Percentiles rank a stretch among this genome's conserved stretches.
These are phyloP conservation scores for Colletes collaris DNA, from an alignment of 2,888 invertebrate species.

Conservation along the genomic window DNA sequence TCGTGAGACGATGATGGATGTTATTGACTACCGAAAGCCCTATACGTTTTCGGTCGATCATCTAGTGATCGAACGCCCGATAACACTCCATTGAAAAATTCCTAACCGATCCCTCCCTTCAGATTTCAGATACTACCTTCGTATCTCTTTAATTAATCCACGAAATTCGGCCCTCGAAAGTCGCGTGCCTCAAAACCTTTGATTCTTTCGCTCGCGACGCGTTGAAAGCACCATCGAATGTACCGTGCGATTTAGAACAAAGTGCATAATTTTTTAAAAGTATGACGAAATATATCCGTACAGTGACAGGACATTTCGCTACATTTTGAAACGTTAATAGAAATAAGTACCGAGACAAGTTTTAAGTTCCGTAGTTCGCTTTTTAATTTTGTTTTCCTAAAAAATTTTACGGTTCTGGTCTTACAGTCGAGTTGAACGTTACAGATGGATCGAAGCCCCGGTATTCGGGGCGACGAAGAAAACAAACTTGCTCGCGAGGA, in stretches of 20 bases:
- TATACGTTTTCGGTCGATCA: conserved; percentile 13
- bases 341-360: too few relatives aligned
- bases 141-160: conserved; percentile 21
- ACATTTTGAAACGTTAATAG: too few relatives aligned
- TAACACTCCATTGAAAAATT: conserved; percentile 64
- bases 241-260: too few relatives aligned
- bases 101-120: conserved; percentile 52
- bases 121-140: neutral
- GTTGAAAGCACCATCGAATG: too few relatives aligned
- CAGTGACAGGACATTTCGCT: too few relatives aligned
- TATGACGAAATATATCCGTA: too few relatives aligned
- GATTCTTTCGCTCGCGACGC: too few relatives aligned
- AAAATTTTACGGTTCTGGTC: too few relatives aligned
- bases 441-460: neutral
- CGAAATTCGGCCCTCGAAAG: neutral
- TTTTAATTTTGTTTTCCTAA: too few relatives aligned
- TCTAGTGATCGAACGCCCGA: conserved; percentile 63
- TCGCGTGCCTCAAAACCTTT: conserved; percentile 18
- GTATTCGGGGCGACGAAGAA: neutral
- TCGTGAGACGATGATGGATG: conserved; percentile 79
- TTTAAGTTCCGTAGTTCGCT: too few relatives aligned
- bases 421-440: too few relatives aligned
- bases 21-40: conserved; percentile 67
- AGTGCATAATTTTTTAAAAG: too few relatives aligned
- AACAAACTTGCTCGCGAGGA: neutral